Evolutionary conservation across 2,797 vertebrate genomes (phyloP), one percentile per base, ranked within the genome.

Genomic region (Cirrhinus mrigala): DNA sequence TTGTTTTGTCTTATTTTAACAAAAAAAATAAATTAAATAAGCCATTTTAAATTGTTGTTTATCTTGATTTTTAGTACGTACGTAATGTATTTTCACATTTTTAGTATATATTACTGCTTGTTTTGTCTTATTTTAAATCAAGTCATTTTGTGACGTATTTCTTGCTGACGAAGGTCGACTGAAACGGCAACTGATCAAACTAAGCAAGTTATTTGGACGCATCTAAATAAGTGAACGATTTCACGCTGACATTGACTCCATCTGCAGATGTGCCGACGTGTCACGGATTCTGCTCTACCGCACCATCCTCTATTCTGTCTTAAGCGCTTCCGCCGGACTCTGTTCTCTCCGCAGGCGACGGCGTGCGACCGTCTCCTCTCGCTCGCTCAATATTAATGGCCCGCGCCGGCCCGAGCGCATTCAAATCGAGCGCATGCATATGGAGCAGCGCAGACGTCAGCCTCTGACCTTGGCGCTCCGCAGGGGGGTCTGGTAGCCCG

Each of bases 401-500:
- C 79, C 20, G 66, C 12, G 14, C 27, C 48, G 2, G 50, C 22
- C 14, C 14, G 0, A 33, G 9, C 40, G 20, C 54, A 60, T 44
- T 78, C 46, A 33, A 27, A 66, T 29, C 44, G 40, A 70, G 33
- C 33, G 20, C 79, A 81, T 58, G 66, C 69, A 44, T 56, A 56
- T 56, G 64, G 22, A 70, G 29, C 79, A n/a, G 62, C 2, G 46
- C 22, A 80, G 18, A 66, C 16, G 29, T 40, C 40, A 58, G 50
- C 33, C n/a, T 33, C 64, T 1, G 94, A 97, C 97, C 96, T 97
- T 95, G 84, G 94, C 93, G 16, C 96, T 96, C 89, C 96, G 96
- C 82, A 97, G 94, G 6, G 96, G 95, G 10, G 95, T 93, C 56
- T 97, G 97, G 90, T 97, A 97, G 87, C 96, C 96, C 12, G 95